Conservation (phyloP, 1,140 invertebrate species). For the Orchestia grillus region DNA sequence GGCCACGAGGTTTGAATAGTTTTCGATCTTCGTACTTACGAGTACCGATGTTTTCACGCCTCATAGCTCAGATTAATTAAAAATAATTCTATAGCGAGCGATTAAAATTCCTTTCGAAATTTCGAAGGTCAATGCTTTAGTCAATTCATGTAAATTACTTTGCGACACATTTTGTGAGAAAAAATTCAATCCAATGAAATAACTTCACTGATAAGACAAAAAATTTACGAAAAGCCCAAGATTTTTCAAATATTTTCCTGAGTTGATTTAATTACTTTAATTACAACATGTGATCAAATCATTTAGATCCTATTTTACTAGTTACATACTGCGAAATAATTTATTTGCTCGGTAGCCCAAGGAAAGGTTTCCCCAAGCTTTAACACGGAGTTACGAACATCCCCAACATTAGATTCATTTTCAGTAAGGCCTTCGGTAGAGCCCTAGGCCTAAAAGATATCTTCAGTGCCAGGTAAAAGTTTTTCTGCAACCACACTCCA, state of each 20-base stretch:
- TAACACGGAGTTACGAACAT: neutral
- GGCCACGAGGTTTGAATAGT: neutral
- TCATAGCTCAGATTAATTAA: too few relatives aligned
- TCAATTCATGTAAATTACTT: too few relatives aligned
- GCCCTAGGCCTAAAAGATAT: conserved; percentile 10
- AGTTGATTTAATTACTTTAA: too few relatives aligned
- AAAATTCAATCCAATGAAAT: neutral
- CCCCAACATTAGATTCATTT: neutral
- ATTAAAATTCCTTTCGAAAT: too few relatives aligned
- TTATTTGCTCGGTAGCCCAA: neutral
- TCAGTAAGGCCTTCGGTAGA: neutral
- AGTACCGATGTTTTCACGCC: too few relatives aligned
- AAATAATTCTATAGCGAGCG: too few relatives aligned
- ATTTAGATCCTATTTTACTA: neutral
- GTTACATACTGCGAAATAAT: neutral
- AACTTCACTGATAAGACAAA: neutral
- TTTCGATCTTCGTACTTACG: too few relatives aligned
- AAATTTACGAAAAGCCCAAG: neutral
- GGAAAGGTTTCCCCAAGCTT: neutral
- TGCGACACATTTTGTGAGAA: too few relatives aligned
- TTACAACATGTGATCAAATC: neutral
- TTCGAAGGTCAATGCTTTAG: too few relatives aligned
- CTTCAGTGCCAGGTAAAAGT: conserved; percentile 8
- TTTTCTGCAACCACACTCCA: conserved; percentile 42
- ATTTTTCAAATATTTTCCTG: neutral